Conservation (phyloP, 2,888 invertebrate species). For the Maniola hyperantus region DNA sequence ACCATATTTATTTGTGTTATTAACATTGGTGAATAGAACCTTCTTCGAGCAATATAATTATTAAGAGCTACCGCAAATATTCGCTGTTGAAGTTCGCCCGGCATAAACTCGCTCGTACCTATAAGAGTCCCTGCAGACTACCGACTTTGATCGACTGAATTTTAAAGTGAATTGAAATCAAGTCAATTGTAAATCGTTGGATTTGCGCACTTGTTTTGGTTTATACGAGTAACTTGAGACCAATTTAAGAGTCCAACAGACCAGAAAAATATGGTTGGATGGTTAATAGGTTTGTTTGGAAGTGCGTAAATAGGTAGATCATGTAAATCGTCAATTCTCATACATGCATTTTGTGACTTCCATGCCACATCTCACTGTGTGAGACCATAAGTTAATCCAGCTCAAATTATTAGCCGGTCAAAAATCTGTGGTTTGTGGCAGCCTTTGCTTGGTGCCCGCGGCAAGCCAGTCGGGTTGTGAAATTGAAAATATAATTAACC, state of each 20-base stretch:
- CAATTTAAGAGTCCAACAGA: too few relatives aligned
- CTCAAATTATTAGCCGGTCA: too few relatives aligned
- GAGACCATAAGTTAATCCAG: too few relatives aligned
- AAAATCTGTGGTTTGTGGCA: background rate
- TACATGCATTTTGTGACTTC: too few relatives aligned
- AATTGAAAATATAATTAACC: constrained; percentile 76
- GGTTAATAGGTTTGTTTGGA: too few relatives aligned
- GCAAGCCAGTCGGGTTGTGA: constrained; percentile 52
- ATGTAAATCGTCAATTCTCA: too few relatives aligned
- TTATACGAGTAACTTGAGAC: too few relatives aligned
- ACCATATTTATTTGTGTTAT: constrained; percentile 38
- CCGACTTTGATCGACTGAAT: background rate
- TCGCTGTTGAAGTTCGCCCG: constrained; percentile 30
- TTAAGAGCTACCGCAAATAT: constrained; percentile 36
- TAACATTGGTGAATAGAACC: constrained; percentile 40
- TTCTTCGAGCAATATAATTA: constrained; percentile 37
- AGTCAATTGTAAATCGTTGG: too few relatives aligned
- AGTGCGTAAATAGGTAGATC: too few relatives aligned
- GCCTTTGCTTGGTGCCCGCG: constrained; percentile 33
- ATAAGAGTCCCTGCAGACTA: background rate
- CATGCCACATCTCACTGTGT: too few relatives aligned
- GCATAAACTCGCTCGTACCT: constrained; percentile 22
- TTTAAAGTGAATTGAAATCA: background rate
- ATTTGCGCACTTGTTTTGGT: too few relatives aligned
- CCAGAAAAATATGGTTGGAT: too few relatives aligned